Evolutionary conservation across 2,797 vertebrate species (phyloP), one percentile per base, ranked within the genome.

Genomic region (Melanotaenia nigrans): DNA sequence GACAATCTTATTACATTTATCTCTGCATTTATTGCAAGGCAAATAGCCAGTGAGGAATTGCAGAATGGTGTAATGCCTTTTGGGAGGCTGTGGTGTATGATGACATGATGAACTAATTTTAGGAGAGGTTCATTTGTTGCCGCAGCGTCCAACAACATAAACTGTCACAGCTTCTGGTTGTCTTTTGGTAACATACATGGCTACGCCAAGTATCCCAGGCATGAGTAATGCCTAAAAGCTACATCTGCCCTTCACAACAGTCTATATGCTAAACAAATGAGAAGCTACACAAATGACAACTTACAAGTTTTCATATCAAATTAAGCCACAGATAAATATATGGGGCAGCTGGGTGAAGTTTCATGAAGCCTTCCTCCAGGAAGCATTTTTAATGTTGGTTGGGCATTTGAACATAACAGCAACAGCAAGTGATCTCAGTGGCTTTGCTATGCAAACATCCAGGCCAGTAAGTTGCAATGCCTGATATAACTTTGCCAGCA

Each of bases 401-500:
- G 73, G 75, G 74, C 25, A 78, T 72, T 82, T 75, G 72, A 86
- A 86, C 78, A 68, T 63, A 68, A 65, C 84, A 89, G 71, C 74
- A 88, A 82, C 77, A 89, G 82, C 80, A 82, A 92, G 78, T 91
- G 93, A 94, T 90, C 90, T 93, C 91, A 91, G 90, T 53, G 38
- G 62, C 83, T 86, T 77, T 81, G 87, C 91, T 88, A 91, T 89
- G 85, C 85, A 87, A 90, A 91, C 87, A 87, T 72, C 75, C 82
- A 83, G 78, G 71, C 79, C 83, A 84, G 84, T 82, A 85, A 83
- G 83, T 84, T 85, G 70, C 84, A 77, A 77, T 51, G 91, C 90
- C 92, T 89, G 85, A 93, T 94, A 89, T 92, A 93, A 92, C 87
- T 93, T 91, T 92, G 90, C 88, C 91, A 93, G 86, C 83, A 86